phyloP scores from a whole-genome alignment of 2,113 vertebrate genomes.

The Gopherus flavomarginatus region DNA sequence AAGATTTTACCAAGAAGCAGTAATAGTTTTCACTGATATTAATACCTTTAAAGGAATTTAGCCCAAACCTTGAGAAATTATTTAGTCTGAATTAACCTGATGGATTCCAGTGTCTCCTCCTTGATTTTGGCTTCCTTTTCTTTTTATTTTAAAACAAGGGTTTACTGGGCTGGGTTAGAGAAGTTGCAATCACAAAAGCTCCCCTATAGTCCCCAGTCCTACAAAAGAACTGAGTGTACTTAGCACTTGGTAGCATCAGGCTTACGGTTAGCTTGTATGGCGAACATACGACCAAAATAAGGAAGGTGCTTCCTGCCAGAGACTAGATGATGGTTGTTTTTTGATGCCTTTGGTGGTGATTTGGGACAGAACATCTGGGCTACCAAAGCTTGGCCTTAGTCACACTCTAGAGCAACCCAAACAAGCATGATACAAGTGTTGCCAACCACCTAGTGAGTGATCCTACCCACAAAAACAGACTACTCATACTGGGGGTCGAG shows the following conservation, averaged over 20 bases:
- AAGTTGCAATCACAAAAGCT: background rate
- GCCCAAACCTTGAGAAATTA: constrained; percentile 28
- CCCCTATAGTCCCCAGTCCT: background rate
- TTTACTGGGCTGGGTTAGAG: constrained; percentile 6
- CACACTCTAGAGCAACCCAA: background rate
- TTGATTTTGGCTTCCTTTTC: background rate
- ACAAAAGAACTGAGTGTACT: background rate
- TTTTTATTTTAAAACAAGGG: background rate
- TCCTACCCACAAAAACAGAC: background rate
- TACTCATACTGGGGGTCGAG: background rate
- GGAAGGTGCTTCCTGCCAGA: background rate
- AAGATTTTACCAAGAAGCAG: constrained; percentile 1
- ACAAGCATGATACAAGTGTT: background rate
- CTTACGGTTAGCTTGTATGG: background rate
- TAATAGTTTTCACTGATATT: background rate
- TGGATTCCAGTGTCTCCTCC: background rate
- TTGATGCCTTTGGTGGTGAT: background rate
- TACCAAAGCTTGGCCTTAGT: background rate
- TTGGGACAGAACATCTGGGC: background rate
- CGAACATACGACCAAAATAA: background rate
- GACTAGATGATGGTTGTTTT: background rate
- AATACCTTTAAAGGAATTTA: background rate
- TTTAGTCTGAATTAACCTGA: constrained; percentile 11
- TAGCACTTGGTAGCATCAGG: background rate
- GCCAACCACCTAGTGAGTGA: background rate